A percentile compares a stretch with the other conserved stretches of the same genome.
These are phyloP conservation scores for Thamnophis sirtalis DNA, from an alignment of 2,113 vertebrate genomes.

Conservation along the genomic window DNA sequence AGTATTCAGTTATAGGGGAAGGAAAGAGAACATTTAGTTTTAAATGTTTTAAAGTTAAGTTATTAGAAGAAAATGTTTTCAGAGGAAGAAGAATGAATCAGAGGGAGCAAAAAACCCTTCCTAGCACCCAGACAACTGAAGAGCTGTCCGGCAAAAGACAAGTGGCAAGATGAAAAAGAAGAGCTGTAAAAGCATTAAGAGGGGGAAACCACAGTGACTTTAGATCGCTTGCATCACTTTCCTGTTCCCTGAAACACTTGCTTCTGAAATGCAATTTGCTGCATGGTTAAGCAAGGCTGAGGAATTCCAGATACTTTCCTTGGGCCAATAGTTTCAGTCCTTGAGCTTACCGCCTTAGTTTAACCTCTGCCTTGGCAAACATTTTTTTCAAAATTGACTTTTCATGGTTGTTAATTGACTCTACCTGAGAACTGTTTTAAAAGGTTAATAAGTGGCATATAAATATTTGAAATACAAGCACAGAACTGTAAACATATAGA, in stretches of 20 bases:
- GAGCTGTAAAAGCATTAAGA: not conserved
- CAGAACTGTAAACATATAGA: not conserved
- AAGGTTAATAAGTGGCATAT: not conserved
- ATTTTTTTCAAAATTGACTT: not conserved
- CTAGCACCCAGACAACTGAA: not conserved
- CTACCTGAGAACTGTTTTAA: not conserved
- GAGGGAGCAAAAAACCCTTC: not conserved
- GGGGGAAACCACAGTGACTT: not conserved
- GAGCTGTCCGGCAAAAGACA: not conserved
- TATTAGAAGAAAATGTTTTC: not conserved
- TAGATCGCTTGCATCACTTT: not conserved
- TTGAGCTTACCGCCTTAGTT: not conserved
- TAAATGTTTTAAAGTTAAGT: not conserved
- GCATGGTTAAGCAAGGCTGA: not conserved
- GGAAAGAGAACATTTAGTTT: not conserved
- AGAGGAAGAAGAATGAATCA: not conserved
- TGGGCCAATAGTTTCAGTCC: not conserved
- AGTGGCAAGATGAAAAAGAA: not conserved
- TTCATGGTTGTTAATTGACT: not conserved
- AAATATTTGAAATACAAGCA: not conserved
- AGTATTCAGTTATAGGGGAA: not conserved
- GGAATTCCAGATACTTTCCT: not conserved
- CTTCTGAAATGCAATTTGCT: not conserved
- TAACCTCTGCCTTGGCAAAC: not conserved
- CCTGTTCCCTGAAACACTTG: not conserved